Evolutionary conservation across 2,888 invertebrate species (phyloP), one percentile per base, ranked within the genome.

Genomic region (Drosophila crucigera): DNA sequence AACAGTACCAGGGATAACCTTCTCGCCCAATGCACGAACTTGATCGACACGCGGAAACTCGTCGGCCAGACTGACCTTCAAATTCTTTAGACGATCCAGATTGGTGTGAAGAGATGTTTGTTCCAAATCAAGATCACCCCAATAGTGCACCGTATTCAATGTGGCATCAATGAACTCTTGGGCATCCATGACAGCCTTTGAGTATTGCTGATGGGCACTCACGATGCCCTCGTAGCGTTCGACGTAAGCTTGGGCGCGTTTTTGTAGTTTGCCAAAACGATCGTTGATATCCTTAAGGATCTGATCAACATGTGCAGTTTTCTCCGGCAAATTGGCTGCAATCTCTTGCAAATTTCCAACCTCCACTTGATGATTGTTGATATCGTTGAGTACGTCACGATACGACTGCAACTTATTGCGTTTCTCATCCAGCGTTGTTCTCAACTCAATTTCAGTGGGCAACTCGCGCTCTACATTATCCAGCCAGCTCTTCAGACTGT

Each of bases 371-470:
- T 98, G 97, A 41, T 96, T 95, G 63, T 96, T 95, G 7, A 97
- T 96, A 85, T 98, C 98, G 92, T 97, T 97, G 43, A 98, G 94
- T 69, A 97, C 94, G 59, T 95, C 95, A 87, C 98, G 95, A 90
- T 98, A 98, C 0, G 96, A 95, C 92, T 97, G 97, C 47, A 98
- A 94, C 92, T 98, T 98, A 50, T 96, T 96, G 73, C 97, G 96
- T 93, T 99, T 99, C 92, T 98, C 98, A 93, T 98, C 98, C 71
- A 98, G 94, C 0, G 97, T 98, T 0, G 97, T 96, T 91, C 96
- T 97, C 5, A 97, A 92, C 91, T 97, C 96, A 49, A 98, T 95
- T 81, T 98, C 97, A 63, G 95, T 94, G 0, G 97, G 96, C 31
- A 98, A 93, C 81, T 96, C 95, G 72, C 95, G 95, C 91, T 97